These are phyloP conservation scores for Eupelmus urozonus DNA, from an alignment of 2,888 invertebrate genomes.

Conservation along the genomic window DNA sequence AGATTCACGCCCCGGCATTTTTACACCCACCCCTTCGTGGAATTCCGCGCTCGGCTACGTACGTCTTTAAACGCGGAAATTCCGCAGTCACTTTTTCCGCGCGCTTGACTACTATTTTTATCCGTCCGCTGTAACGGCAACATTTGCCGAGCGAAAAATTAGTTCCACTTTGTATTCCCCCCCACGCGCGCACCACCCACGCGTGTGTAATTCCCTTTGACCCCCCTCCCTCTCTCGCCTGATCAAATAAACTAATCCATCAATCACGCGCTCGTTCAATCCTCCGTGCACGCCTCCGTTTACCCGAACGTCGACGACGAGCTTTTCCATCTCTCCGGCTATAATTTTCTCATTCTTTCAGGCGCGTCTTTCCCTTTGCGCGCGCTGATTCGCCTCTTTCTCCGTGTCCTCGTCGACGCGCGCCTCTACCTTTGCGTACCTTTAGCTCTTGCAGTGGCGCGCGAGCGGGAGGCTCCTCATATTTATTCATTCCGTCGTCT, in stretches of 20 bases:
- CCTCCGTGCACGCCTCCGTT: neutral
- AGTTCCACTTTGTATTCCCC: conserved; percentile 31
- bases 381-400: neutral
- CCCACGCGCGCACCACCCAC: neutral
- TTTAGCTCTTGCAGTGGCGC: too few relatives aligned
- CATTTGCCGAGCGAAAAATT: conserved; percentile 36
- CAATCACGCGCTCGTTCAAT: conserved; percentile 26
- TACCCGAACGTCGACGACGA: neutral
- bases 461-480: too few relatives aligned
- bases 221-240: neutral
- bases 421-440: too few relatives aligned
- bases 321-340: neutral
- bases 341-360: neutral
- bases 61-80: neutral
- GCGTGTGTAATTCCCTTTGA: neutral
- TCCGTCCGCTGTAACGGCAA: neutral
- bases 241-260: conserved; percentile 45
- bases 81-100: neutral
- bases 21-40: neutral
- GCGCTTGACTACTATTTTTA: neutral
- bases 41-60: neutral
- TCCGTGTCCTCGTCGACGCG: neutral
- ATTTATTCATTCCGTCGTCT: too few relatives aligned
- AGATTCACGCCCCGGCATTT: neutral
- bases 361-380: neutral